Evolutionary conservation across 2,888 invertebrate genomes (phyloP), one percentile per base, ranked within the genome.

Genomic region (Ypsolopha scabrella): DNA sequence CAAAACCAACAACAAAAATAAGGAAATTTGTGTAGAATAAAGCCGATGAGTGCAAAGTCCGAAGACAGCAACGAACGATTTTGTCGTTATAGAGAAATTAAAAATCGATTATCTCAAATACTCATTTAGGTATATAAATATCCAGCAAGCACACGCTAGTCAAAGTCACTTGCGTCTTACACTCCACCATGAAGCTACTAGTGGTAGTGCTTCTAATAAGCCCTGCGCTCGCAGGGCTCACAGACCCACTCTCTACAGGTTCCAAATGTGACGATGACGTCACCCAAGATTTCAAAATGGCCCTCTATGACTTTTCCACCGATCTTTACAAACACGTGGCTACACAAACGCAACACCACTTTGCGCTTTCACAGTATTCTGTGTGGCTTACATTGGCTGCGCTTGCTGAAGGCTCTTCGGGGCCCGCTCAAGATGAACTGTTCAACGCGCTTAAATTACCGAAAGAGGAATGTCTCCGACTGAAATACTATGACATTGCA

Each of bases 321-420:
- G 35, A 47, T 6, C 14, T 58, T 34, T 55, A 48, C 50, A 57
- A 58, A 38, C 39, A 48, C 11, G 53, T 56, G 13, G 55, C 58
- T 6, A 8, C 38, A 50, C 3, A 46, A 1, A 46, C 51, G 39
- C 46, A 52, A 41, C 51, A 56, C 2, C 58, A 68, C 39, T 66
- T 67, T 11, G 60, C 60, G 0, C 53, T 65, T 24, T 70, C 70
- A 0, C 65, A 65, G 0, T 57, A 53, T 9, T 57, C 61, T 0
- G 57, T 66, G 2, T 71, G 70, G 71, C 35, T 64, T 1, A 56
- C 64, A 0, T 41, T 70, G 2, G 55, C 67, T 3, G 62, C 64
- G 1, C 50, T 71, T 38, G 33, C 39, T 7, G 45, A 51, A 39
- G 14, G 13, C 11, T 38, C 41, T 8, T n/a, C n/a, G 11, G 48